Conservation (phyloP, 2,797 vertebrate genomes). For the Siniperca undulata region DNA sequence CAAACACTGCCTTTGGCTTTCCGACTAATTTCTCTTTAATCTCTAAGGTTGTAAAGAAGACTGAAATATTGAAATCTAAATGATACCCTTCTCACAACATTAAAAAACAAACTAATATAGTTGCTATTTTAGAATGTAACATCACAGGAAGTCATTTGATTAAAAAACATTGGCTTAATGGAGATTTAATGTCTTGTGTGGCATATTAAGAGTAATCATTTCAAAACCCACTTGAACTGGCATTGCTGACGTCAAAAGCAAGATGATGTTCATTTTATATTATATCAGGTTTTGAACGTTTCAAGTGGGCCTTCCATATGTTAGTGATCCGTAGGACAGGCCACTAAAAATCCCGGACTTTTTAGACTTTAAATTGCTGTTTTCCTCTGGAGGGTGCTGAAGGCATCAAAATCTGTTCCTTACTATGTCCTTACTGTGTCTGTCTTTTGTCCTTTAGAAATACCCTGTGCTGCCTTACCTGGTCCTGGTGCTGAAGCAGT, state of each 20-base stretch:
- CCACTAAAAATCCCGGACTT: background rate
- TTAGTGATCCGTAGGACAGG: background rate
- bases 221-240: background rate
- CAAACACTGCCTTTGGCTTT: background rate
- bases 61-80: background rate
- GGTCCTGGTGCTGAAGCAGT: slow-evolving; percentile 98
- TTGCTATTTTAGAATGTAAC: background rate
- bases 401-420: background rate
- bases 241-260: background rate
- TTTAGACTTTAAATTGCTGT: background rate
- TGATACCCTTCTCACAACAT: background rate
- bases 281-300: background rate
- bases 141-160: background rate
- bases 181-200: background rate
- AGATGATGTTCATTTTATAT: background rate
- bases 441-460: slow-evolving; percentile 85
- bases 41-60: background rate
- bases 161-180: background rate
- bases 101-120: background rate
- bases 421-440: background rate
- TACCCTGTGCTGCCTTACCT: slow-evolving; percentile 97
- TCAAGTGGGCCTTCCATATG: no score
- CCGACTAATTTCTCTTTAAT: background rate
- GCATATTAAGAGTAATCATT: background rate
- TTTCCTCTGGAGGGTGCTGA: slow-evolving; percentile 22